Evolutionary conservation across 2,888 invertebrate genomes (phyloP), one percentile per base, ranked within the genome.

Genomic region (Epirrita christyi): DNA sequence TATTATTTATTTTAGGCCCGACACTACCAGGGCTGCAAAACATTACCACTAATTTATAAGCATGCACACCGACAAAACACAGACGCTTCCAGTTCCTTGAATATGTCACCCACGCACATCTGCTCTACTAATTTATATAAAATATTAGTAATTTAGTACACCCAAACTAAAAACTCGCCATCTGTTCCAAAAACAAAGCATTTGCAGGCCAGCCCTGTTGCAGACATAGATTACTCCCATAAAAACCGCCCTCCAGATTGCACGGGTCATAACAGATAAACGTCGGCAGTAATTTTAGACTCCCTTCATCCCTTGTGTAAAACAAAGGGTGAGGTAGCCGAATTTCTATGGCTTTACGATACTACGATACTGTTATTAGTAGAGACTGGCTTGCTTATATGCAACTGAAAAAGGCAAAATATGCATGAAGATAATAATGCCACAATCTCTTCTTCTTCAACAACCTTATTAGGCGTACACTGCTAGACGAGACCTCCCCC

Each of bases 261-360:
- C 84, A 81, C 72, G 80, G 81, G 78, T 85, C 86, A 86, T 86
- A 86, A 85, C 81, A 84, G 86, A 86, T 85, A 86, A 86, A 85
- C 83, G 83, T 64, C 68, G 78, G 74, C 72, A 75, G 85, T 85
- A 84, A 81, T 80, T 85, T 80, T 77, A 78, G 73, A 70, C 76
- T 67, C 66, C 76, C 78, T 71, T 60, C 68, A 74, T 76, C 79
- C 81, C 80, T 71, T 70, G 81, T 68, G 79, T 71, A 76, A 76
- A 76, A 78, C 70, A 65, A 66, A 63, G 64, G 61, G 47, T 61
- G 59, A 60, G 63, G 53, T 61, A 57, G 58, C 51, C 38, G 47
- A 51, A 52, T 44, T 59, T 59, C 55, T 59, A 59, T 59, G 51
- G 59, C 43, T 59, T 59, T 59, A 55, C 59, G 59, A 48, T 55